Base-by-base conservation (phyloP, 2,113 vertebrate species). In the Gallinago undulata region DNA sequence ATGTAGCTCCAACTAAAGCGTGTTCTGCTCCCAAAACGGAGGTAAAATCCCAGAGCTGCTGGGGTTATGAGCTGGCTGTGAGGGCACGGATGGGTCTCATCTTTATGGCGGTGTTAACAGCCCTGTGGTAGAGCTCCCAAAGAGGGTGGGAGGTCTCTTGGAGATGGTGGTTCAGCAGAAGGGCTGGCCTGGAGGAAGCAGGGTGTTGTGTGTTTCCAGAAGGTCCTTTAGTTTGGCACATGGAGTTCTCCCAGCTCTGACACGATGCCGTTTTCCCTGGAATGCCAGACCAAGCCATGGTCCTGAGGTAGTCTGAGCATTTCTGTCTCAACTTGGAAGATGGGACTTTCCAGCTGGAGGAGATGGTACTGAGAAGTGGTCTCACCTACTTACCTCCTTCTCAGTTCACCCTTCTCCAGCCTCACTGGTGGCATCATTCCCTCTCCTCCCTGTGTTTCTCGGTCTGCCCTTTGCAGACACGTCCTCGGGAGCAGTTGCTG, bases 281-380 rank as follows among this genome's bases (percentile, higher is more conserved):
- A 31, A 3, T 0, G 5, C 27, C 35, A 19, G 41, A 6, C 39
- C 50, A 19, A 35, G 50, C 41, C 0, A 0, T n/a, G 45, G 6
- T 62, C n/a, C 56, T 41, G 66, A 7, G 8, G n/a, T 18, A 8
- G 1, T n/a, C 47, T 55, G n/a, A 31, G 56, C 2, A 5, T 63
- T 81, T 47, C 43, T 5, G 43, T n/a, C 68, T 47, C 43, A 3
- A 10, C 39, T 15, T 7, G 13, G 39, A 28, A 59, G 63, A 19
- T 43, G 27, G 10, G 59, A 48, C 27, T 56, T 43, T 7, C 21
- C 25, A 43, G 7, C 45, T 77, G 62, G 39, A 76, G 67, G 45
- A 75, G 51, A 64, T 63, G 33, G 18, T 78, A 15, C 4, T 10
- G 18, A 30, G 41, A 74, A 67, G 6, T 24, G 24, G 7, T 72